Base-by-base conservation (phyloP, 2,797 vertebrate genomes). In the Borostomias antarcticus region DNA sequence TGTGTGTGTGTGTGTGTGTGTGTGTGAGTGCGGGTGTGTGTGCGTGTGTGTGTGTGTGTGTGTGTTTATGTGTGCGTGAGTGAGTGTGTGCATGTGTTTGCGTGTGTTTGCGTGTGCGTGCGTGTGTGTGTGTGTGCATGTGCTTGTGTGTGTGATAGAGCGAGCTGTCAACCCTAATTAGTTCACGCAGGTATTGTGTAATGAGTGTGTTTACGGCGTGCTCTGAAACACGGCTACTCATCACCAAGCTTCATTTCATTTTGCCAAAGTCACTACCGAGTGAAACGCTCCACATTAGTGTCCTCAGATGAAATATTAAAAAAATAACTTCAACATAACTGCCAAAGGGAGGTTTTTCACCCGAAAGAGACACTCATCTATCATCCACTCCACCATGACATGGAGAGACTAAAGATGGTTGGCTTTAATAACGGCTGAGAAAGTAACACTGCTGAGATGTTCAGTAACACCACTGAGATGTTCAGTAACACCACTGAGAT, bases 211-310 rank as follows among this genome's bases (percentile, higher is more conserved):
- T 25, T 13, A 48, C 48, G 65, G 37, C 48, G 58, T 73, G 58
- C 29, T 78, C 68, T 66, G 19, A 63, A 80, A 76, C n/a, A 48
- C 5, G 35, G 58, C 29, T 69, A 32, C 66, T 80, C 66, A 75
- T 80, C 73, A 75, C 50, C 40, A 37, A 69, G 70, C 53, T 70
- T n/a, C 19, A 66, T 78, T 76, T 75, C 52, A 71, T 74, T 73
- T 62, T 61, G 62, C 68, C 73, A 74, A 52, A 45, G 61, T 35
- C 53, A 77, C 70, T 73, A 76, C 70, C 81, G 82, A 81, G 76
- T 73, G 35, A 79, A 77, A 71, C 3, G 26, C 64, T 78, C 78
- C 47, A 75, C 65, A 75, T 70, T 69, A 69, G 26, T 15, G 19
- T 77, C 69, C 37, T 58, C 52, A 81, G 81, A 75, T 65, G 33